Evolutionary conservation across 1,140 invertebrate genomes (phyloP), one percentile per base, ranked within the genome.

Genomic region (Lethrus apterus): DNA sequence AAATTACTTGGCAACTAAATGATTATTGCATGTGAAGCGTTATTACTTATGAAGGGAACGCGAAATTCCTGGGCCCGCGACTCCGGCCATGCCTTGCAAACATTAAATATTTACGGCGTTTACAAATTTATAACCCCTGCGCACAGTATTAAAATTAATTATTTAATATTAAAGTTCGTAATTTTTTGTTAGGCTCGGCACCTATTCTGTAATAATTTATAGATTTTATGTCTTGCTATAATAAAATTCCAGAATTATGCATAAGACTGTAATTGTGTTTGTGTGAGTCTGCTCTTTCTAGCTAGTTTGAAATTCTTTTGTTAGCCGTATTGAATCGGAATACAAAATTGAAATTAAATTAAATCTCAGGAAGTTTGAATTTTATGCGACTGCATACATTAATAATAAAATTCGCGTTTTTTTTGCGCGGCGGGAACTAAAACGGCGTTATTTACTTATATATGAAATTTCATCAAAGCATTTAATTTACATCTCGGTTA

Each of bases 101-200:
- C 51, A 52, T 62, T 52, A 62, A 62, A 62, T 58, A 60, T 62
- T 62, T 54, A 62, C 58, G 36, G 30, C 51, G 51, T 42, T 60
- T 56, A 62, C 51, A 46, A 58, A 62, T 62, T 62, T 62, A 60
- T 60, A 58, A 58, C 58, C 50, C 46, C 50, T 52, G 53, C 54
- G 58, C 58, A 51, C 58, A 51, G 58, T 63, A 63, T 63, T 63
- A 63, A 63, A 63, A 60, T 63, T 63, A 63, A 63, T 60, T 63
- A 63, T 63, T 63, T 60, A 63, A 57, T 60, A 63, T 60, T 60
- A 63, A 58, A 62, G 51, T 57, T 54, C 42, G 53, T 55, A 51
- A 58, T 56, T 57, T 60, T 60, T 60, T 60, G 52, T 51, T 51
- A 53, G 50, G 52, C 54, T 43, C 41, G 46, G 50, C 50, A 44